Percentiles rank a stretch among this genome's conserved stretches.
Evolutionary conservation across 2,113 vertebrate species (phyloP).

Genomic region (Urocynchramus pylzowi): DNA sequence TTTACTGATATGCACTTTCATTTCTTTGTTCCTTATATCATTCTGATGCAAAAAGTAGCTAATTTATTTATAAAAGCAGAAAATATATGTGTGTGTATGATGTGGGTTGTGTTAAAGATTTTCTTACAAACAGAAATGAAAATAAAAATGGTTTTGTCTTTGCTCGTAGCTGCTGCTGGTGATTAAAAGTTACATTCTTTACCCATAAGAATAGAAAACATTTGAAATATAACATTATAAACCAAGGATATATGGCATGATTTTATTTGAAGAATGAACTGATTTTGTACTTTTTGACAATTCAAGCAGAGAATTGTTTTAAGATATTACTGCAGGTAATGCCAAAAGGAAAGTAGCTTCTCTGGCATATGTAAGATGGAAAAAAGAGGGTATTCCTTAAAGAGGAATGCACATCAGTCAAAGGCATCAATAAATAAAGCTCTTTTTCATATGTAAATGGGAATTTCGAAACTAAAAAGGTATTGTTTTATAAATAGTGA

Average conservation of each 20-base stretch:
- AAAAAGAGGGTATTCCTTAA: constrained; percentile 64
- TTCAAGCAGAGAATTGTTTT: background rate
- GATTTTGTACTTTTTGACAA: background rate
- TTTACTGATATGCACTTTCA: background rate
- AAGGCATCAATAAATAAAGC: constrained; percentile 75
- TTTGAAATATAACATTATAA: background rate
- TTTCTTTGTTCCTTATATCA: background rate
- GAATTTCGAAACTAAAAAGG: constrained; percentile 72
- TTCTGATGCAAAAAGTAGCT: background rate
- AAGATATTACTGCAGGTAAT: background rate
- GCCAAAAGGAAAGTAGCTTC: constrained; percentile 43
- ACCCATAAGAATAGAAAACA: background rate
- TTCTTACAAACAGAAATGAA: background rate
- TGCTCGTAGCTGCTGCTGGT: background rate
- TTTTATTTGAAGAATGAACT: background rate
- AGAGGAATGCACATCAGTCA: constrained; percentile 69
- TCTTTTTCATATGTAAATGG: constrained; percentile 83
- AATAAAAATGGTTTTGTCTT: background rate
- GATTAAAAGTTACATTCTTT: background rate
- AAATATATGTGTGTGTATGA: background rate
- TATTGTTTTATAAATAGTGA: constrained; percentile 83
- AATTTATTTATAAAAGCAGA: background rate
- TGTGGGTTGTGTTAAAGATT: background rate
- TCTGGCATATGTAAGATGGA: constrained; percentile 31
- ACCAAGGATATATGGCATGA: background rate